Evolutionary conservation across 2,888 invertebrate species (phyloP).

Genomic region (Gari tellinella): DNA sequence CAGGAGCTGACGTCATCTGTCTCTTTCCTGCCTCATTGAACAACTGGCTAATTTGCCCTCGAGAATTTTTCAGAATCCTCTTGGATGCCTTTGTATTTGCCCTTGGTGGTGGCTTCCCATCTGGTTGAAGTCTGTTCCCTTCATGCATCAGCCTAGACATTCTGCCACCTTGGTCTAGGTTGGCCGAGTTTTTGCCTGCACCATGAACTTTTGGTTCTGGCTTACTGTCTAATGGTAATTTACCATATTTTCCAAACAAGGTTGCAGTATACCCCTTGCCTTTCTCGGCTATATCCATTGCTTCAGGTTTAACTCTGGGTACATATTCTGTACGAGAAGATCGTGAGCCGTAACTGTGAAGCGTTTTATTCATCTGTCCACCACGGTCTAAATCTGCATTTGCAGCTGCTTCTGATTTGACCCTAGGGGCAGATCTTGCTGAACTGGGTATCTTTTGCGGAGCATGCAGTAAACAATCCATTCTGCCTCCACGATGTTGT

Average conservation of each 20-base stretch:
- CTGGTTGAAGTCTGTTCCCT: conserved; percentile 59
- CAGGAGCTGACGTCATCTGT: conserved; percentile 64
- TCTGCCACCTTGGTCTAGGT: conserved; percentile 74
- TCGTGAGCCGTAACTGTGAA: conserved; percentile 65
- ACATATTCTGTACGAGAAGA: conserved; percentile 56
- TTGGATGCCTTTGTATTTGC: conserved; percentile 68
- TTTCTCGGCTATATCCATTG: conserved; percentile 68
- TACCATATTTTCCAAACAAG: conserved; percentile 72
- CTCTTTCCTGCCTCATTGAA: conserved; percentile 68
- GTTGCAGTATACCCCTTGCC: conserved; percentile 74
- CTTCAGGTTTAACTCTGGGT: conserved; percentile 75
- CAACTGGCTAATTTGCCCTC: conserved; percentile 72
- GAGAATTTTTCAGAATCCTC: conserved; percentile 64
- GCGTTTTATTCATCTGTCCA: conserved; percentile 69
- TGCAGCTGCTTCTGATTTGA: conserved; percentile 70
- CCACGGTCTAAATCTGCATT: conserved; percentile 71
- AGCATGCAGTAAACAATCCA: conserved; percentile 73
- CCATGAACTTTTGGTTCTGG: conserved; percentile 73
- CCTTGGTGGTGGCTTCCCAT: conserved; percentile 69
- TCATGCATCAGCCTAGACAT: conserved; percentile 79
- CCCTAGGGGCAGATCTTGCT: conserved; percentile 68
- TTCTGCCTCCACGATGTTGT: conserved; percentile 68
- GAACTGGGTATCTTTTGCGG: conserved; percentile 70
- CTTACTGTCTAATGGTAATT: conserved; percentile 58
- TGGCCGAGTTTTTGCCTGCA: conserved; percentile 67